phyloP scores from a whole-genome alignment of 2,797 vertebrate genomes.

The Balearica regulorum region DNA sequence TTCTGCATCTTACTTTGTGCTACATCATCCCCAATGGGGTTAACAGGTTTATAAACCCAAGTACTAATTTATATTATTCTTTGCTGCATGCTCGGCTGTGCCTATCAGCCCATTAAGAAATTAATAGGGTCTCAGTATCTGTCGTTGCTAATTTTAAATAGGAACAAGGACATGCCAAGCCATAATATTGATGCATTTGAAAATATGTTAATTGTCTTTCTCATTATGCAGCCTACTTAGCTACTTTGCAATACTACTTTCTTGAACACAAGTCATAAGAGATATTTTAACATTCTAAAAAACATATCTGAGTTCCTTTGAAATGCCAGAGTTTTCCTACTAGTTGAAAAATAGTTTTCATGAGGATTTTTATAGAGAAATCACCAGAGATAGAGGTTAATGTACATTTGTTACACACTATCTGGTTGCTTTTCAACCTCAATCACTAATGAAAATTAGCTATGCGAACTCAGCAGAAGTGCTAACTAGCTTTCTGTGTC shows the following conservation, averaged over 20 bases:
- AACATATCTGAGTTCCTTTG: neutral
- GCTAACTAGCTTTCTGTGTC: neutral
- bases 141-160: conserved; percentile 65
- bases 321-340: neutral
- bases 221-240: conserved; percentile 60
- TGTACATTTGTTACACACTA: neutral
- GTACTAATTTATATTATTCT: conserved; percentile 35
- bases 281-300: conserved; percentile 49
- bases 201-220: conserved; percentile 57
- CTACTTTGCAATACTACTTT: conserved; percentile 30
- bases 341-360: neutral
- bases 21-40: neutral
- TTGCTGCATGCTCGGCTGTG: conserved; percentile 8
- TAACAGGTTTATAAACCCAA: neutral
- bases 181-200: conserved; percentile 60
- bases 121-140: conserved; percentile 58
- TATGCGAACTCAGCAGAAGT: neutral
- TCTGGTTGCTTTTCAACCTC: neutral
- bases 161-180: conserved; percentile 48
- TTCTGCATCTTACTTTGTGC: neutral
- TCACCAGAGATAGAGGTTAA: neutral
- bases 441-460: neutral
- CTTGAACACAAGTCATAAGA: conserved; percentile 20
- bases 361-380: neutral
- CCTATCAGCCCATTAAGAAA: conserved; percentile 60